Evolutionary conservation across 2,113 vertebrate species (phyloP).

Genomic region (Planiliza haematocheilus): DNA sequence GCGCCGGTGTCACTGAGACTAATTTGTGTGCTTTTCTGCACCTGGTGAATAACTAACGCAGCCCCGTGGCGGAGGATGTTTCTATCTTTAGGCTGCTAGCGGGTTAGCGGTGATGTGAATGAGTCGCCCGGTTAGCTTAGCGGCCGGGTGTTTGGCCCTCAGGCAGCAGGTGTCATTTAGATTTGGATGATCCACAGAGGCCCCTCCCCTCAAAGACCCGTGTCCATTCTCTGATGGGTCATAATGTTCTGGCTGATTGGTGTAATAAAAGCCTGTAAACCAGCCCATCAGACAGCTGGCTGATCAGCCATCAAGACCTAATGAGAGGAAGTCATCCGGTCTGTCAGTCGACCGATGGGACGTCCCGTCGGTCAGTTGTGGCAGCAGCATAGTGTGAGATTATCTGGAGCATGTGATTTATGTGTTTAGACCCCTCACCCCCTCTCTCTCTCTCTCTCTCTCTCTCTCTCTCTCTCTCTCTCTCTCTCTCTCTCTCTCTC

Average conservation of each 20-base stretch:
- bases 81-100: slow-evolving; percentile 1
- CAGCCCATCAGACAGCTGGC: not conserved
- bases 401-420: slow-evolving; percentile 69
- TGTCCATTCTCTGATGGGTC: too few relatives aligned
- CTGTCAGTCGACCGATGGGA: slow-evolving; percentile 6
- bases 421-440: slow-evolving; percentile 49
- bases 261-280: slow-evolving; percentile 7
- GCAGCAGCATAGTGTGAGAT: slow-evolving; percentile 47
- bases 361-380: slow-evolving; percentile 42
- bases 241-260: too few relatives aligned
- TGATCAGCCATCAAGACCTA: not conserved
- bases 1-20: not conserved
- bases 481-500: slow-evolving; percentile 36
- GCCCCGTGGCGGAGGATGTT: not conserved
- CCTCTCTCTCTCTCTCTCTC: slow-evolving; percentile 7
- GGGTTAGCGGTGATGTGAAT: not conserved
- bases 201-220: too few relatives aligned
- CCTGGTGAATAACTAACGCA: not conserved
- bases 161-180: not conserved
- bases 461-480: not conserved
- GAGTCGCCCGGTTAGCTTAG: not conserved
- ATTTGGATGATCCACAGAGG: too few relatives aligned
- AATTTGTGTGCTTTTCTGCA: not conserved
- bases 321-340: not conserved
- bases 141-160: too few relatives aligned